phyloP scores from a whole-genome alignment of 2,113 vertebrate genomes.

The Callocephalon fimbriatum region DNA sequence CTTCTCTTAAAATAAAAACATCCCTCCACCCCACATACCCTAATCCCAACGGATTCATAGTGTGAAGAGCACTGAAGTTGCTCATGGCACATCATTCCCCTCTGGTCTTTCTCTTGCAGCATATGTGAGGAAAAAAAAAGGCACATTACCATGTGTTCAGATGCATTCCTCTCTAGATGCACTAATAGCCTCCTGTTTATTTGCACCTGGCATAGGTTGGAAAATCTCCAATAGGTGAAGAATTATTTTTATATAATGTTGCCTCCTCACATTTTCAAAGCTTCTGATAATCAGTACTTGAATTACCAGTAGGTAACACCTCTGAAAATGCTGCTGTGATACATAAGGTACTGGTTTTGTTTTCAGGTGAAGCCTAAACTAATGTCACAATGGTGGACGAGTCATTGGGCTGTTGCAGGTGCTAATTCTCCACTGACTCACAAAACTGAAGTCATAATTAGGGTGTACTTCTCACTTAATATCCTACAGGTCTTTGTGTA shows the following conservation, averaged over 20 bases:
- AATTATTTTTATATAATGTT: background rate
- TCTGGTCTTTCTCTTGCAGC: background rate
- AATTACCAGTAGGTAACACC: background rate
- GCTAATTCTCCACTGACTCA: slow-evolving; percentile 23
- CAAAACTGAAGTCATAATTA: background rate
- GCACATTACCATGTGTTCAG: background rate
- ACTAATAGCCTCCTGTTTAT: background rate
- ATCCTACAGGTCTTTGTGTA: background rate
- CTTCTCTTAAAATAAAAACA: background rate
- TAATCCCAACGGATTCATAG: background rate
- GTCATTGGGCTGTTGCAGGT: background rate
- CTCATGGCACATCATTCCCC: background rate
- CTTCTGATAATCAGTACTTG: background rate
- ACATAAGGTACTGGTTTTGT: background rate
- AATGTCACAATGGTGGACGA: background rate
- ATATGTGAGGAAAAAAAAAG: background rate
- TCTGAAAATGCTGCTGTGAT: background rate
- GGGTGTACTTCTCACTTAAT: background rate
- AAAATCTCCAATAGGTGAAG: background rate
- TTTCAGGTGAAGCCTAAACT: background rate
- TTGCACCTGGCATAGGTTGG: background rate
- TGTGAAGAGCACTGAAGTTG: background rate
- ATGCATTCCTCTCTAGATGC: background rate
- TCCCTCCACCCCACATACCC: background rate
- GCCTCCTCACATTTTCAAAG: background rate